Base-by-base conservation (phyloP, 2,888 invertebrate species). In the Chorisops tibialis region DNA sequence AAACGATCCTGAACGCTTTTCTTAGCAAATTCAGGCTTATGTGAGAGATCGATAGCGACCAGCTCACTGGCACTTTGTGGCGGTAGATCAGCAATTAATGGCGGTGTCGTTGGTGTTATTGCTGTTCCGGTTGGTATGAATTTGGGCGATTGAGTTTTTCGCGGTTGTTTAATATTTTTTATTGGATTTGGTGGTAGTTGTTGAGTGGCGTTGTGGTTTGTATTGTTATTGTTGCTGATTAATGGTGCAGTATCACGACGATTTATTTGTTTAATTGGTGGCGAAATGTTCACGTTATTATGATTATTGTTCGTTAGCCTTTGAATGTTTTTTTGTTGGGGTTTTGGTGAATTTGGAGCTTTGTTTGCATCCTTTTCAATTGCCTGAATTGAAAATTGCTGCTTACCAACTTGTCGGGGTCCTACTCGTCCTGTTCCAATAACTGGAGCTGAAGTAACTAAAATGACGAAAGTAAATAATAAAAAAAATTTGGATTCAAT, bases 341-440 rank as follows among this genome's bases (percentile, higher is more conserved):
- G 59, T 49, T 59, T 50, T 12, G 60, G 54, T 16, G 47, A 48
- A n/a, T 38, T 39, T 49, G 56, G 56, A 3, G 56, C 43, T 45
- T 56, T 56, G n/a, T 9, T 39, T 16, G 30, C 7, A 24, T 66
- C 64, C 48, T 63, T 62, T 56, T 66, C 65, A n/a, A 60, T 49
- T 7, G 63, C 48, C 38, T 66, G 66, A 41, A 67, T 59, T 9
- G 59, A 54, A 41, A 68, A 68, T 54, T 65, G 65, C 37, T 65
- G 56, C 21, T 68, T 66, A 3, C 39, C 19, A 18, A 66, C 73
- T 64, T 78, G 78, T 18, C 78, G 72, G 43, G 77, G 78, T 12
- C 79, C 78, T 16, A 79, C 79, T 60, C 79, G 70, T 45, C 79
- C 79, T 12, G 78, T 76, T 24, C 79, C 79, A 58, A 74, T 77